phyloP scores from a whole-genome alignment of 2,888 invertebrate species.

The Thumatha senex region DNA sequence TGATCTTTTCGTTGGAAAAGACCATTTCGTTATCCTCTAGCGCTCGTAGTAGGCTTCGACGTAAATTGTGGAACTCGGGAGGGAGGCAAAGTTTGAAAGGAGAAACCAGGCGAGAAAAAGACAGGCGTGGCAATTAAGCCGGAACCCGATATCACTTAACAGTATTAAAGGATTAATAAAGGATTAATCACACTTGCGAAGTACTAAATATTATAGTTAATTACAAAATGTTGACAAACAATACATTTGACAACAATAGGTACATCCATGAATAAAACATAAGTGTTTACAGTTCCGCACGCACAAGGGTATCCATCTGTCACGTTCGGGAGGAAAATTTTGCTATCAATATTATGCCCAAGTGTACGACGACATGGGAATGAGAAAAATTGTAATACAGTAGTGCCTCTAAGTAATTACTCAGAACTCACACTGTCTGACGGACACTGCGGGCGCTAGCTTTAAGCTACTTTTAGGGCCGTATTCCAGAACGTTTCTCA shows the following conservation, averaged over 20 bases:
- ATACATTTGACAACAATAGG: conserved; percentile 5
- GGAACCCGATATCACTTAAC: neutral
- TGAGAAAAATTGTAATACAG: neutral
- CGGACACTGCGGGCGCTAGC: too few relatives aligned
- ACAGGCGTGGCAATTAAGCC: too few relatives aligned
- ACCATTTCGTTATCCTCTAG: too few relatives aligned
- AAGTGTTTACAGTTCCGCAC: conserved; percentile 7
- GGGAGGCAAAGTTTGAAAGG: too few relatives aligned
- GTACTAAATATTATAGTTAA: conserved; percentile 8
- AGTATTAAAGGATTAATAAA: too few relatives aligned
- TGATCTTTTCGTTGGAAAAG: too few relatives aligned
- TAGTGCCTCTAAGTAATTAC: neutral
- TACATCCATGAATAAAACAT: conserved; percentile 28
- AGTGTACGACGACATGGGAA: neutral
- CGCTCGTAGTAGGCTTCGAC: too few relatives aligned
- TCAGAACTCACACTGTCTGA: too few relatives aligned
- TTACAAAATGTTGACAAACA: conserved; percentile 21
- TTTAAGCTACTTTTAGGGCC: too few relatives aligned
- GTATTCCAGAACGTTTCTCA: too few relatives aligned
- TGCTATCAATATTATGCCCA: neutral
- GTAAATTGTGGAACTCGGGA: too few relatives aligned
- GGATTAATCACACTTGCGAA: neutral
- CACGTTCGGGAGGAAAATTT: neutral
- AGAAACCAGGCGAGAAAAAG: too few relatives aligned
- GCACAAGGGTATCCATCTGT: neutral